phyloP scores from a whole-genome alignment of 2,888 invertebrate genomes.

The Julus scanicus region DNA sequence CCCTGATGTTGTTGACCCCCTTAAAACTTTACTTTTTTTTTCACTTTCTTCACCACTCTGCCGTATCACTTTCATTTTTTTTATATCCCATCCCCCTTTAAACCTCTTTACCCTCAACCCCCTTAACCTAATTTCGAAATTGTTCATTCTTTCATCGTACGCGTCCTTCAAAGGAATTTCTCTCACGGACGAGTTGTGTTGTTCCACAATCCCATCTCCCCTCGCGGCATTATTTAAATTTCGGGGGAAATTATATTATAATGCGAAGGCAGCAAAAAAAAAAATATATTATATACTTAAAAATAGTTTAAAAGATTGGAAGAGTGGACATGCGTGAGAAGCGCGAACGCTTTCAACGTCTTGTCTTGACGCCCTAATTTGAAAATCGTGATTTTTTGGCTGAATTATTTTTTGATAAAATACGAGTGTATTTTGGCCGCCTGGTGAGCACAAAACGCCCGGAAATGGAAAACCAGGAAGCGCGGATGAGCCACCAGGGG shows the following conservation, averaged over 20 bases:
- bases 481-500: neutral
- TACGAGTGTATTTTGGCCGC: neutral
- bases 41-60: neutral
- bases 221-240: conserved; percentile 8
- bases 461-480: neutral
- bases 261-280: neutral
- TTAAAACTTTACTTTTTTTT: conserved; percentile 8
- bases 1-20: conserved; percentile 24
- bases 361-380: conserved; percentile 26
- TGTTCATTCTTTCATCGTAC: neutral
- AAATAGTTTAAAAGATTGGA: neutral
- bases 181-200: conserved; percentile 27
- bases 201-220: neutral
- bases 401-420: neutral
- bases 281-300: neutral
- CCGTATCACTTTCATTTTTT: conserved; percentile 9
- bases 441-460: neutral
- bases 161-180: conserved; percentile 45
- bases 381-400: conserved; percentile 24
- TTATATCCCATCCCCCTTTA: conserved; percentile 30
- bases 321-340: conserved; percentile 25
- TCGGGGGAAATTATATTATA: neutral
- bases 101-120: conserved; percentile 43
- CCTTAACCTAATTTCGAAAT: conserved; percentile 37
- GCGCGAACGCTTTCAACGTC: neutral